Percentiles rank a stretch among this genome's conserved stretches.
Evolutionary conservation across 2,888 invertebrate species (phyloP).

Genomic region (Lasius platythorax): DNA sequence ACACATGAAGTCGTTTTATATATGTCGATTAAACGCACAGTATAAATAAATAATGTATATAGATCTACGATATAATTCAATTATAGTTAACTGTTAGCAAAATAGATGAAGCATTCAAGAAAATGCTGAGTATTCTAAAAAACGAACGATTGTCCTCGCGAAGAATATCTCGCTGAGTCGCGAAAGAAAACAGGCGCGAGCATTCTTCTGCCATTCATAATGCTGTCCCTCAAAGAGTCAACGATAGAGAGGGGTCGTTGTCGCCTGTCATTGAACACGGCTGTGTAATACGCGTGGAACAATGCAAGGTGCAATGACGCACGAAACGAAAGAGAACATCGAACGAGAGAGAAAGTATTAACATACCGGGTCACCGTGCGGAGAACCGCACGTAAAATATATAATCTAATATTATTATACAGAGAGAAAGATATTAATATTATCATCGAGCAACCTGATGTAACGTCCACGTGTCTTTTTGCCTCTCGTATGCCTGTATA

Average conservation of each 20-base stretch:
- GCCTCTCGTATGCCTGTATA: too few relatives aligned
- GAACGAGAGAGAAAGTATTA: slow-evolving; percentile 68
- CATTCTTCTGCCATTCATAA: slow-evolving; percentile 47
- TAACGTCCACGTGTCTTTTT: background rate
- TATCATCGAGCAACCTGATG: background rate
- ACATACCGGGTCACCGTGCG: slow-evolving; percentile 52
- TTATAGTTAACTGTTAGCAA: background rate
- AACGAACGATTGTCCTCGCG: background rate
- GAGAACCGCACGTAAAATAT: background rate
- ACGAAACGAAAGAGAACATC: slow-evolving; percentile 68
- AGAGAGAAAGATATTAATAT: background rate
- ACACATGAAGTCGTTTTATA: too few relatives aligned
- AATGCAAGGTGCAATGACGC: slow-evolving; percentile 64
- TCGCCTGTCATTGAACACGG: slow-evolving; percentile 56
- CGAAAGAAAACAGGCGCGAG: background rate
- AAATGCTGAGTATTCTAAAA: background rate
- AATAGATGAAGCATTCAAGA: background rate
- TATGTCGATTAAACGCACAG: too few relatives aligned
- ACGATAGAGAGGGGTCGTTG: slow-evolving; percentile 51
- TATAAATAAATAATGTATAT: too few relatives aligned
- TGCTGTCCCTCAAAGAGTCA: background rate
- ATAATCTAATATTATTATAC: background rate
- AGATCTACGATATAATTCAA: background rate
- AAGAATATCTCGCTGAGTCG: slow-evolving; percentile 11
- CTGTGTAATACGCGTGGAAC: slow-evolving; percentile 45